These are phyloP conservation scores for Cepaea nemoralis DNA, from an alignment of 1,140 invertebrate genomes.

Conservation along the genomic window DNA sequence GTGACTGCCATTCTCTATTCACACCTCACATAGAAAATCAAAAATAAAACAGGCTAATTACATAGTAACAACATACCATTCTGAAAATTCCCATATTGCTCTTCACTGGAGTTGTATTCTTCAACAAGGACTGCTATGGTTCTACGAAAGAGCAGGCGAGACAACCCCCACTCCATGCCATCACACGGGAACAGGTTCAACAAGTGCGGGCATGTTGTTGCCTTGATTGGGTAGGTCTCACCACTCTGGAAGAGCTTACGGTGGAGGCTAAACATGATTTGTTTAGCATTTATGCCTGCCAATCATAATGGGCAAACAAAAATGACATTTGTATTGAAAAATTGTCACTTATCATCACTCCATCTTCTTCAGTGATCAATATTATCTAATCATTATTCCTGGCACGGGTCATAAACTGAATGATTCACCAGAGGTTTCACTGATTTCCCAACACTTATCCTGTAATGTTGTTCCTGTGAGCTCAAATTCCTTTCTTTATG, in stretches of 20 bases:
- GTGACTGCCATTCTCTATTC: too few species aligned
- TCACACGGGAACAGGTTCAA: constrained; percentile 28
- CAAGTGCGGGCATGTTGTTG: constrained; percentile 29
- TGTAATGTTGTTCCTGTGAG: too few species aligned
- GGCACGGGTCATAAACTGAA: too few species aligned
- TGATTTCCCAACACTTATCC: too few species aligned
- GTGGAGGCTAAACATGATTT: constrained; percentile 7
- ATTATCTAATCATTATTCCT: too few species aligned
- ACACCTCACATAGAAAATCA: background rate
- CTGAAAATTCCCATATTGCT: background rate
- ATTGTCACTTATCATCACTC: too few species aligned
- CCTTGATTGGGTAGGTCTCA: constrained; percentile 28
- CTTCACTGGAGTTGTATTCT: constrained; percentile 16
- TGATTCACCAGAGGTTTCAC: too few species aligned
- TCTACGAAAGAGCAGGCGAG: constrained; percentile 20
- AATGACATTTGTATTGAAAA: too few species aligned
- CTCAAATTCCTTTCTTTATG: too few species aligned
- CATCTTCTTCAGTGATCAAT: too few species aligned
- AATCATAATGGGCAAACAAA: background rate
- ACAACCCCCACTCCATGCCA: constrained; percentile 22
- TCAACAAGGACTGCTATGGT: constrained; percentile 19
- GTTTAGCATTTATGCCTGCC: background rate
- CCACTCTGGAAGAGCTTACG: background rate
- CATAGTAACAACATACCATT: background rate
- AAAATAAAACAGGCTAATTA: too few species aligned